A percentile compares a stretch with the other conserved stretches of the same genome.
Evolutionary conservation across 2,797 vertebrate species (phyloP).

Genomic region (Prionace glauca): DNA sequence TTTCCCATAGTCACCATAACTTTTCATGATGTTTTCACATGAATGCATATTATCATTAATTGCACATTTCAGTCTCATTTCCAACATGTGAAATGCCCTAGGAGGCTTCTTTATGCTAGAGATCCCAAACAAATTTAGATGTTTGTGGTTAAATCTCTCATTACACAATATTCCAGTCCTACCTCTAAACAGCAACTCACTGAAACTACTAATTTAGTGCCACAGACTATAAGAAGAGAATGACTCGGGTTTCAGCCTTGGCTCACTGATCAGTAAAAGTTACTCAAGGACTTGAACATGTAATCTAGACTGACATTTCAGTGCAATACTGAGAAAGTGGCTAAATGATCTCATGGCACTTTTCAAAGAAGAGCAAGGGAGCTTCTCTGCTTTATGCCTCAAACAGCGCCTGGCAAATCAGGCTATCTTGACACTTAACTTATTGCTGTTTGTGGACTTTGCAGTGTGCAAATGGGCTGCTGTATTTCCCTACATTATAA

Average conservation of each 20-base stretch:
- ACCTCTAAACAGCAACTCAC: not conserved
- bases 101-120: not conserved
- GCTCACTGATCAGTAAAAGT: not conserved
- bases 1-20: not conserved
- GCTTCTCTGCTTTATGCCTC: not conserved
- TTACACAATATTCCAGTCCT: not conserved
- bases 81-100: not conserved
- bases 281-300: not conserved
- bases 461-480: not conserved
- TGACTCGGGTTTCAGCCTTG: not conserved
- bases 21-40: not conserved
- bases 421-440: not conserved
- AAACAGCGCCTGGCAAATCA: not conserved
- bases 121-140: not conserved
- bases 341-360: not conserved
- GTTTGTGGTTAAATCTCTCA: not conserved
- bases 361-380: not conserved
- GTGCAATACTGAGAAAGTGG: not conserved
- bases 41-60: not conserved
- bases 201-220: not conserved
- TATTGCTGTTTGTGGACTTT: not conserved
- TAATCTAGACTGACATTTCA: not conserved
- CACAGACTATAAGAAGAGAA: not conserved
- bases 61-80: not conserved
- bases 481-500: not conserved